Conservation (phyloP, 1,140 invertebrate species). For the Diabrotica virgifera region DNA sequence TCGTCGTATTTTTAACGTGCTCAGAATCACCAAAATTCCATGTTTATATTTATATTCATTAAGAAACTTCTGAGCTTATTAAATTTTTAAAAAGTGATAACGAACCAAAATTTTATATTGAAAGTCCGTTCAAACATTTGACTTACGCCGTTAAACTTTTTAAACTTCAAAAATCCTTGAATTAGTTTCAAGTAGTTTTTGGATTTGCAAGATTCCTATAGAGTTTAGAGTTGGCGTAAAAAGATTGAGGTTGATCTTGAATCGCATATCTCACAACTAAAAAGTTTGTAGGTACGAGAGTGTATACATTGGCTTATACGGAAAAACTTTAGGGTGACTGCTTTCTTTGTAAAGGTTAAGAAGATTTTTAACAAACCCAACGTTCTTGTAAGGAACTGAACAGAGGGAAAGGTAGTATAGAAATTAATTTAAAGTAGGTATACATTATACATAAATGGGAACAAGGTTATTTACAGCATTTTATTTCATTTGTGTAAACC, state of each 20-base stretch:
- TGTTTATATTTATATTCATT: too few relatives aligned
- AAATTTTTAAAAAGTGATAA: constrained; percentile 9
- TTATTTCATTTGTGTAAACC: too few relatives aligned
- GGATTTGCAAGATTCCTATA: background rate
- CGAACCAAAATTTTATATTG: constrained; percentile 4
- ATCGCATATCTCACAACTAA: background rate
- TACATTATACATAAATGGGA: too few relatives aligned
- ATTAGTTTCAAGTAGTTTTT: constrained; percentile 10
- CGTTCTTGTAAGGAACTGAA: background rate
- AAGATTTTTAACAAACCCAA: background rate
- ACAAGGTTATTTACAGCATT: too few relatives aligned
- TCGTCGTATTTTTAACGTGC: too few relatives aligned
- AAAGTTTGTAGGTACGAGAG: background rate
- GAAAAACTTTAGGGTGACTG: background rate
- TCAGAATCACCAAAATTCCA: too few relatives aligned
- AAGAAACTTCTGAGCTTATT: constrained; percentile 5
- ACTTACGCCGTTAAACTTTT: constrained; percentile 8
- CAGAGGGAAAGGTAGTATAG: too few relatives aligned
- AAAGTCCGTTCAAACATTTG: constrained; percentile 3
- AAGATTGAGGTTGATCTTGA: background rate
- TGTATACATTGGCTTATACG: background rate
- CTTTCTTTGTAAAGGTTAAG: background rate
- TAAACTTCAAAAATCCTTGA: background rate
- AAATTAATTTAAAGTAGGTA: too few relatives aligned
- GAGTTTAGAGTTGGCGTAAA: background rate